A percentile compares a stretch with the other conserved stretches of the same genome.
Conservation (phyloP, 2,888 invertebrate genomes). For the Leptogaster cylindrica region DNA sequence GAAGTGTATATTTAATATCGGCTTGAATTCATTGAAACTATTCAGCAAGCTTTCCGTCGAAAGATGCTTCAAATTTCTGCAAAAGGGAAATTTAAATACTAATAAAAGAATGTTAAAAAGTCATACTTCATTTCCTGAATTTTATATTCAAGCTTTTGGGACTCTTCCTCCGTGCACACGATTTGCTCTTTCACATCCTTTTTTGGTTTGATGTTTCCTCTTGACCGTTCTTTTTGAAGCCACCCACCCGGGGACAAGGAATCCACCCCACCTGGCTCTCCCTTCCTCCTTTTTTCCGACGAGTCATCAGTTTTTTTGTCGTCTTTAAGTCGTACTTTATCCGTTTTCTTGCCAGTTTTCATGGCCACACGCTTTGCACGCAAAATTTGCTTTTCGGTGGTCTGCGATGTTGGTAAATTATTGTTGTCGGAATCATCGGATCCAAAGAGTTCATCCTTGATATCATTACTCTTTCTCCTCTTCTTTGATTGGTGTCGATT, state of each 20-base stretch:
- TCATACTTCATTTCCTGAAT: no score
- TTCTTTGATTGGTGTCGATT: neutral
- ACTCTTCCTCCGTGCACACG: no score
- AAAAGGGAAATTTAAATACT: neutral
- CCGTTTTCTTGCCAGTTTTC: neutral
- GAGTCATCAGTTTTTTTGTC: neutral
- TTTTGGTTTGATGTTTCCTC: neutral
- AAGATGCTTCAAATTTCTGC: neutral
- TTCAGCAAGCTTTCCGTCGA: neutral
- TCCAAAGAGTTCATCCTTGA: conserved; percentile 28
- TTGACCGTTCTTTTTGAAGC: neutral
- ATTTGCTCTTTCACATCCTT: neutral
- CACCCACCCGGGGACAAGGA: no score
- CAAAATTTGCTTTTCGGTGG: neutral
- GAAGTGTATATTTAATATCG: neutral
- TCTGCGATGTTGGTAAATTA: neutral
- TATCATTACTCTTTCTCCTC: neutral
- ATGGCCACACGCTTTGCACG: neutral
- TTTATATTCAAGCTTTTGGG: no score
- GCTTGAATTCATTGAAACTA: neutral
- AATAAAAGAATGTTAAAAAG: neutral
- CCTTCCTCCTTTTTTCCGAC: neutral
- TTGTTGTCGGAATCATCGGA: conserved; percentile 37
- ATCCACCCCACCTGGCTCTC: neutral
- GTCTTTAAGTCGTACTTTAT: neutral